phyloP scores from a whole-genome alignment of 1,140 invertebrate genomes.

The Orchesella cincta region DNA sequence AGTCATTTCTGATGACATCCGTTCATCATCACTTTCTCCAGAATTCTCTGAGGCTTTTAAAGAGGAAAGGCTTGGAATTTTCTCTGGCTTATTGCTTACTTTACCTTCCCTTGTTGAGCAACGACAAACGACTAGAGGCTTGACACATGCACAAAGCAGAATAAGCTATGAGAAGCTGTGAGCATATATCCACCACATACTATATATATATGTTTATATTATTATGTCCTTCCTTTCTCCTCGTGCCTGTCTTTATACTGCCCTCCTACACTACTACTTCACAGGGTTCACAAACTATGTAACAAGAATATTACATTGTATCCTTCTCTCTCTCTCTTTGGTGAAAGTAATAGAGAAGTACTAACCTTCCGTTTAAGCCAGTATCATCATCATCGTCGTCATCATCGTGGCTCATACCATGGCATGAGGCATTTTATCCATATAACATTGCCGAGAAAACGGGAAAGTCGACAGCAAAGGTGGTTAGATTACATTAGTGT shows the following conservation, averaged over 20 bases:
- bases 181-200: too few species aligned
- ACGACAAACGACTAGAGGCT: too few species aligned
- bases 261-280: too few species aligned
- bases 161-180: too few species aligned
- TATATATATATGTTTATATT: too few species aligned
- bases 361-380: neutral
- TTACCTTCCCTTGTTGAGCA: neutral
- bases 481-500: constrained; percentile 22
- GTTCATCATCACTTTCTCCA: constrained; percentile 25
- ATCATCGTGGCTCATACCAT: neutral
- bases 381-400: neutral
- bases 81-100: neutral
- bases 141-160: too few species aligned
- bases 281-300: too few species aligned
- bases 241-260: too few species aligned
- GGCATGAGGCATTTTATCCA: constrained; percentile 3
- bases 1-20: constrained; percentile 28
- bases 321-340: neutral
- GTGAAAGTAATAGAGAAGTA: constrained; percentile 12
- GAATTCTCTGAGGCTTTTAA: constrained; percentile 24
- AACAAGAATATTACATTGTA: constrained; percentile 20
- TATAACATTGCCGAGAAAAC: neutral
- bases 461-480: constrained; percentile 16
- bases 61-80: constrained; percentile 9
- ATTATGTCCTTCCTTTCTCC: too few species aligned